Base-by-base conservation (phyloP, 2,113 vertebrate species). In the Colius striatus region DNA sequence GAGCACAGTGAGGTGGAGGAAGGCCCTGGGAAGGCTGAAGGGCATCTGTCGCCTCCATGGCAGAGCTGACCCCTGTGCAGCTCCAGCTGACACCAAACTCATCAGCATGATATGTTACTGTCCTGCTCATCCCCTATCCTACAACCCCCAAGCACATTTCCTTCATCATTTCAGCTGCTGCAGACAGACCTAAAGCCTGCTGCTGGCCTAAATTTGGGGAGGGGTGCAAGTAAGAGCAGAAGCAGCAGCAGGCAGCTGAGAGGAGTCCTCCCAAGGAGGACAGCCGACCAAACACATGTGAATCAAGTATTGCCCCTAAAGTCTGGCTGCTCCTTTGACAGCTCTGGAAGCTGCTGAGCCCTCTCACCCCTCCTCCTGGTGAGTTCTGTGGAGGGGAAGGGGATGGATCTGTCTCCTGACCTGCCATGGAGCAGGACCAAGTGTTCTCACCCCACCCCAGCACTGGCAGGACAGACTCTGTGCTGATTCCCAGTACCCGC, bases 141-240 rank as follows among this genome's bases (percentile, higher is more conserved):
- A 17, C 47, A 48, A 10, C 6, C 36, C 14, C 34, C 1, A 11
- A 36, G 11, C 18, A 18, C 8, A 1, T 16, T 21, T 12, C 47
- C 41, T 29, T 32, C 13, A 1, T 5, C 43, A 5, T 27, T 41
- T 27, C 27, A 10, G 66, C 63, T 45, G 23, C 29, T 34, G 16
- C 29, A 25, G 51, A 13, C 71, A 45, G 25, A 26, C 3, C 57
- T 47, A 18, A 16, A 45, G 11, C 58, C 47, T 5, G 60, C 58
- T 11, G 50, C 62, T 6, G 20, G 45, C 38, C 41, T 16, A 13
- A 17, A 10, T 26, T 11, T 14, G 16, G 87, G 71, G 32, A 30
- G 47, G 36, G 75, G 43, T 94, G 94, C 96, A 90, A 76, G 78
- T 34, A 78, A 47, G 23, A 61, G 88, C 89, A 90, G 94, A 38